Evolutionary conservation across 64 coral and sea anemone genomes (phyloP).

Genomic region (Anthopleura sola): DNA sequence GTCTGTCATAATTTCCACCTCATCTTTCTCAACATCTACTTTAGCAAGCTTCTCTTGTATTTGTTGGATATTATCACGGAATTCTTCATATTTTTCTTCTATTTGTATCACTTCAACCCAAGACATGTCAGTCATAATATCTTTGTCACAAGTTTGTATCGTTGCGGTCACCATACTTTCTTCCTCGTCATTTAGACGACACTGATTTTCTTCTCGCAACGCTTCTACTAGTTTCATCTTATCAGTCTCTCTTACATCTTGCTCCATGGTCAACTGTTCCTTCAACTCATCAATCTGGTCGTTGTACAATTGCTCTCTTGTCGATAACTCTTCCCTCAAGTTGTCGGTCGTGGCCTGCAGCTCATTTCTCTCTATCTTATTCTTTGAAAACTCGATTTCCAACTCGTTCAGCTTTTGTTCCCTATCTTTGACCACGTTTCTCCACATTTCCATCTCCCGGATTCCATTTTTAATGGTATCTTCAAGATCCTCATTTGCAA

Average conservation of each 20-base stretch:
- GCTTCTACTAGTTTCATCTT: no score
- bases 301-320: neutral
- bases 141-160: slow-evolving; percentile 5
- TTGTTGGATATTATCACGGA: no score
- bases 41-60: no score
- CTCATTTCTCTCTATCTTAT: neutral
- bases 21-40: neutral
- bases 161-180: neutral
- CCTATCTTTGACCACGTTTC: neutral
- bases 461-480: neutral
- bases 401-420: neutral
- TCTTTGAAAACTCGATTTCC: neutral
- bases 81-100: no score
- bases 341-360: neutral
- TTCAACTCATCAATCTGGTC: neutral
- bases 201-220: neutral
- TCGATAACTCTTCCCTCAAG: neutral
- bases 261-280: neutral
- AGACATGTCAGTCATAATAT: slow-evolving; percentile 32
- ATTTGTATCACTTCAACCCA: slow-evolving; percentile 30
- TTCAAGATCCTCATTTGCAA: neutral
- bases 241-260: neutral
- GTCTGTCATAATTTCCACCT: no score
- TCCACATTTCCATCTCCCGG: neutral
- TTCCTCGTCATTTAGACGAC: neutral